Evolutionary conservation across 1,140 invertebrate genomes (phyloP).

Genomic region (Eumaeus atala): DNA sequence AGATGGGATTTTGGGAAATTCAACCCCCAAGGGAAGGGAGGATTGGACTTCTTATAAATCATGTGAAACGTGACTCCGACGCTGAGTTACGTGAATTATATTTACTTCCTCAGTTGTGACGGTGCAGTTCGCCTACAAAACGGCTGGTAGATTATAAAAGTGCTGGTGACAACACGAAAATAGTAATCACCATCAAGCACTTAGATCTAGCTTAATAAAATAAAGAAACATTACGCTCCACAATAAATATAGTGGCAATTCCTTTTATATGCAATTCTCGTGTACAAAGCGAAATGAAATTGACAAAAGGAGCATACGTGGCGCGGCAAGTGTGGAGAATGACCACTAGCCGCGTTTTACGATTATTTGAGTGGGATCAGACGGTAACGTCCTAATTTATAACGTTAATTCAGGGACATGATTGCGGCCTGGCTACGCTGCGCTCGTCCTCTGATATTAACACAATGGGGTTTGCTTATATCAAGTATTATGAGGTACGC

Average conservation of each 20-base stretch:
- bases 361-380: slow-evolving; percentile 62
- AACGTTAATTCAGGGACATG: slow-evolving; percentile 63
- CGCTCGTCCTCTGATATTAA: slow-evolving; percentile 30
- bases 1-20: too few relatives aligned
- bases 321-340: slow-evolving; percentile 48
- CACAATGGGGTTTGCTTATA: slow-evolving; percentile 24
- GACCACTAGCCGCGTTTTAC: slow-evolving; percentile 54
- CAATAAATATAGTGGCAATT: slow-evolving; percentile 14
- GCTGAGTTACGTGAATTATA: too few relatives aligned
- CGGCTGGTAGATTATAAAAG: too few relatives aligned
- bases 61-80: too few relatives aligned
- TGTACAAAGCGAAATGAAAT: slow-evolving; percentile 43
- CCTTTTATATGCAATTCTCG: slow-evolving; percentile 31
- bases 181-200: too few relatives aligned
- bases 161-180: too few relatives aligned
- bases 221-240: slow-evolving; percentile 2
- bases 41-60: too few relatives aligned
- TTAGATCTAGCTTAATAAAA: too few relatives aligned
- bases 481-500: slow-evolving; percentile 8
- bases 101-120: too few relatives aligned
- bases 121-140: too few relatives aligned
- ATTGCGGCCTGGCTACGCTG: slow-evolving; percentile 35
- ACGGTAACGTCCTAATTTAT: slow-evolving; percentile 68
- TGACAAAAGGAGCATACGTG: slow-evolving; percentile 41
- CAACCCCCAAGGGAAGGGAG: too few relatives aligned